phyloP scores from a whole-genome alignment of 2,113 vertebrate species.

The Lagopus leucura region DNA sequence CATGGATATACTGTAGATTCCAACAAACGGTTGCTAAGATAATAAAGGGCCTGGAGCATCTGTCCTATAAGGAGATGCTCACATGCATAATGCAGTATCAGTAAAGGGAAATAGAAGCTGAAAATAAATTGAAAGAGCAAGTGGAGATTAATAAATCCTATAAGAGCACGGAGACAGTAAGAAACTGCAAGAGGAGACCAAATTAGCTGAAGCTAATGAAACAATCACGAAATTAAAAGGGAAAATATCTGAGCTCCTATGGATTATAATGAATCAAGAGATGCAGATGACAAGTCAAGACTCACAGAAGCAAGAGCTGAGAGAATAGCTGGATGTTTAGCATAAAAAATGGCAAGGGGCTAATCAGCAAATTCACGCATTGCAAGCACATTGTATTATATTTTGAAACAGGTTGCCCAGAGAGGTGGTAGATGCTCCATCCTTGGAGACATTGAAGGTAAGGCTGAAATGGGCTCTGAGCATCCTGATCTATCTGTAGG shows the following conservation, averaged over 20 bases:
- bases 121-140: constrained; percentile 84
- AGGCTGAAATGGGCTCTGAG: too few relatives aligned
- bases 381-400: constrained; percentile 74
- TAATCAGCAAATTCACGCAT: constrained; percentile 81
- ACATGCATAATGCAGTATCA: constrained; percentile 85
- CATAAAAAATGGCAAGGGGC: constrained; percentile 90
- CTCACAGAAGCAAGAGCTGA: constrained; percentile 87
- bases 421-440: too few relatives aligned
- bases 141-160: constrained; percentile 78
- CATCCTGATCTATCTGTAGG: too few relatives aligned
- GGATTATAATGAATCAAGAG: constrained; percentile 88
- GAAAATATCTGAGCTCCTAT: constrained; percentile 87
- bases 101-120: constrained; percentile 81
- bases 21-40: background rate
- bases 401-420: too few relatives aligned
- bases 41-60: background rate
- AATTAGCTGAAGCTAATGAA: constrained; percentile 82
- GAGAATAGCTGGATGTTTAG: constrained; percentile 88
- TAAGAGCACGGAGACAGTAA: constrained; percentile 80
- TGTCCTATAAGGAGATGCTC: constrained; percentile 62
- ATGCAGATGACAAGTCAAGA: constrained; percentile 81
- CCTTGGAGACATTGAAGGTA: too few relatives aligned
- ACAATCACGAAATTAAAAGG: constrained; percentile 83
- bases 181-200: constrained; percentile 85
- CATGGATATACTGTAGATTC: background rate